A percentile compares a stretch with the other conserved stretches of the same genome.
These are phyloP conservation scores for Pseudorhombus dupliciocellatus DNA, from an alignment of 2,113 vertebrate genomes.

Conservation along the genomic window DNA sequence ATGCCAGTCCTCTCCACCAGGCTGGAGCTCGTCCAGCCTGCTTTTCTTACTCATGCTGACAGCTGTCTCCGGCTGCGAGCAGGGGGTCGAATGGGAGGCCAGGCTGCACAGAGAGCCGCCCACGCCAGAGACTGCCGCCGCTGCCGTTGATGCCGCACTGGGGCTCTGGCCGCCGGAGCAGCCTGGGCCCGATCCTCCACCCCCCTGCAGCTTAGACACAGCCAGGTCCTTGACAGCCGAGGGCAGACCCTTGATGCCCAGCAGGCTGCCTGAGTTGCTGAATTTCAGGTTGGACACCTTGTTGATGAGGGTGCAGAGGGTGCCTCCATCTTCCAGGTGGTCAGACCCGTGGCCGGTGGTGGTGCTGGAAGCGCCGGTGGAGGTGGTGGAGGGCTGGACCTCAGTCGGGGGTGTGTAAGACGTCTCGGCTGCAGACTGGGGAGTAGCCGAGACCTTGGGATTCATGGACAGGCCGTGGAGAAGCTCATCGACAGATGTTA, in stretches of 20 bases:
- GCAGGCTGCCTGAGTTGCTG: conserved; percentile 89
- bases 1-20: conserved; percentile 86
- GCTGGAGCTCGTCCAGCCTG: conserved; percentile 84
- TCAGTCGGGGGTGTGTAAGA: conserved; percentile 87
- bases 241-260: conserved; percentile 93
- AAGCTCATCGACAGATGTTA: conserved; percentile 98
- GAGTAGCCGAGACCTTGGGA: conserved; percentile 91
- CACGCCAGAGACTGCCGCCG: conserved; percentile 79
- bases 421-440: conserved; percentile 85
- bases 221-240: conserved; percentile 97
- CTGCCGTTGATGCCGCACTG: conserved; percentile 68
- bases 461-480: conserved; percentile 96
- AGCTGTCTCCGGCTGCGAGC: conserved; percentile 85
- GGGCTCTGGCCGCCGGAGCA: conserved; percentile 82
- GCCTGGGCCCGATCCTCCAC: conserved; percentile 82
- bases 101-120: conserved; percentile 83
- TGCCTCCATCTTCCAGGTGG: conserved; percentile 93
- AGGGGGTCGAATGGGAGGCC: conserved; percentile 83
- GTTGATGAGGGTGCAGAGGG: conserved; percentile 96
- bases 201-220: conserved; percentile 93
- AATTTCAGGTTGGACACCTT: conserved; percentile 99
- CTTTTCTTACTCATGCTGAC: conserved; percentile 87
- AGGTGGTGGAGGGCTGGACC: conserved; percentile 72
- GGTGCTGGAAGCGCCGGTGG: conserved; percentile 75
- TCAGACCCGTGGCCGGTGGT: conserved; percentile 75